A percentile compares a stretch with the other conserved stretches of the same genome.
These are phyloP conservation scores for Synaphobranchus kaupii DNA, from an alignment of 2,797 vertebrate genomes.

Conservation along the genomic window DNA sequence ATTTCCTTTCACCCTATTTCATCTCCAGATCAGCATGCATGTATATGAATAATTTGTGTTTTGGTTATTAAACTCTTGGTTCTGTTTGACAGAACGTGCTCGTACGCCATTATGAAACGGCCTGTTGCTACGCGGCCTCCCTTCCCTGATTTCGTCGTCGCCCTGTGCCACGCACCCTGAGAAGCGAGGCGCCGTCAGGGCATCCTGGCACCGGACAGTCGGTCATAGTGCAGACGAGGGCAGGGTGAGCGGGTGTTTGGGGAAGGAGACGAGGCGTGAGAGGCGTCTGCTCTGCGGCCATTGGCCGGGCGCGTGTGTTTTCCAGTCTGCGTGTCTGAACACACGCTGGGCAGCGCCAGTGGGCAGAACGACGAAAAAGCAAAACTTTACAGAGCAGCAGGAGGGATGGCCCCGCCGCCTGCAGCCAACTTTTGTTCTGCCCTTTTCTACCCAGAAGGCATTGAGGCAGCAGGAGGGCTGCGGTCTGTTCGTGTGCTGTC, in stretches of 20 bases:
- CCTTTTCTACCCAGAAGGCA: neutral
- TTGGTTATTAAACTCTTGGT: neutral
- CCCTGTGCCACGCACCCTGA: neutral
- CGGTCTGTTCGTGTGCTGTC: neutral
- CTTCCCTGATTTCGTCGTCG: neutral
- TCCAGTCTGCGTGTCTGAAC: neutral
- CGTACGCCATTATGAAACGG: neutral
- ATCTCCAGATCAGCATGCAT: neutral
- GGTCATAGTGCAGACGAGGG: neutral
- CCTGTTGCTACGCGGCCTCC: neutral
- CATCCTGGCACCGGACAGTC: neutral
- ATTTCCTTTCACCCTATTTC: conserved; percentile 2
- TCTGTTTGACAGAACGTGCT: neutral
- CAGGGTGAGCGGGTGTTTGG: neutral
- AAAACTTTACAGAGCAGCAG: neutral
- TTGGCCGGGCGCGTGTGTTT: neutral
- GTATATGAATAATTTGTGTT: conserved; percentile 3
- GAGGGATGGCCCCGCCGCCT: neutral
- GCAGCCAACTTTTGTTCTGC: neutral
- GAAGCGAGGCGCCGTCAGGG: neutral
- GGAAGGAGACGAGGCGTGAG: neutral
- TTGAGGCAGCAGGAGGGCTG: neutral
- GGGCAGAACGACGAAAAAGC: neutral
- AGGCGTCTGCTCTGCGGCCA: neutral
- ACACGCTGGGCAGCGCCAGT: neutral